phyloP scores from a whole-genome alignment of 2,113 vertebrate species.

The Dromiciops gliroides region DNA sequence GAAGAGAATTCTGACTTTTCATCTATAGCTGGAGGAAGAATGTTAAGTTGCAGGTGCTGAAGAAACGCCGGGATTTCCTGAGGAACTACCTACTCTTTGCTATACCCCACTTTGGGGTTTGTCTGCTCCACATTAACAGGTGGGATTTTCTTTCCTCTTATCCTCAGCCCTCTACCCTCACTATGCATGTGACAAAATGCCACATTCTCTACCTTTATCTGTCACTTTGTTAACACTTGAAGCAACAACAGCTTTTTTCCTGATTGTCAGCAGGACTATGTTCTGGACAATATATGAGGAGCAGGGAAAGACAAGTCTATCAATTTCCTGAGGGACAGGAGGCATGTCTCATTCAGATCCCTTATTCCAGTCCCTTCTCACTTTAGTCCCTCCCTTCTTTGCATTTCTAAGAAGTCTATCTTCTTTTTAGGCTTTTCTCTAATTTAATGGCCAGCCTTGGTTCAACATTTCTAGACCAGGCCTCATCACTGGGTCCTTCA shows the following conservation, averaged over 20 bases:
- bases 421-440: neutral
- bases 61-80: constrained; percentile 71
- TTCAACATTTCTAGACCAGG: neutral
- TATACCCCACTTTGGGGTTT: constrained; percentile 87
- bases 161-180: neutral
- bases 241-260: too few species aligned
- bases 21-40: constrained; percentile 84
- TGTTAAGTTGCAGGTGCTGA: constrained; percentile 63
- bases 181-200: neutral
- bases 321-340: neutral
- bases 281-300: neutral
- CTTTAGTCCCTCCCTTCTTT: neutral
- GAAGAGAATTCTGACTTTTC: neutral
- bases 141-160: constrained; percentile 50
- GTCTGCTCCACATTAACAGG: constrained; percentile 85
- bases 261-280: neutral
- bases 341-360: neutral
- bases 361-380: neutral
- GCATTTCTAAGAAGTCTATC: neutral
- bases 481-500: neutral
- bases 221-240: too few species aligned
- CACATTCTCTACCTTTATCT: too few species aligned
- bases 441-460: neutral
- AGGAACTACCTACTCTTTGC: constrained; percentile 78
- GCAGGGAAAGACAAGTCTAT: neutral